Conservation (phyloP, 2,888 invertebrate genomes). For the Carcina quercana region DNA sequence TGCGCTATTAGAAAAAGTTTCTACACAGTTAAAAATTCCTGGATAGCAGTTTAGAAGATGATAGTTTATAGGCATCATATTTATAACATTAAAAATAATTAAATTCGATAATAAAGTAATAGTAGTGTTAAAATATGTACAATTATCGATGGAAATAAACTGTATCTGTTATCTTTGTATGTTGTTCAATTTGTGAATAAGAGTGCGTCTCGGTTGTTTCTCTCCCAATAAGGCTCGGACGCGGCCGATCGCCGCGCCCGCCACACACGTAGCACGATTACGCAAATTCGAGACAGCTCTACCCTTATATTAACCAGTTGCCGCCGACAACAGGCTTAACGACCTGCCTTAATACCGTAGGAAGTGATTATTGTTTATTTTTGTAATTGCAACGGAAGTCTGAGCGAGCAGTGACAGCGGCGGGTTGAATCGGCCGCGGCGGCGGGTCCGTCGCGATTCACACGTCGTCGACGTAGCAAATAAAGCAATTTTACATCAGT, state of each 20-base stretch:
- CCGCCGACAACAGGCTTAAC: constrained; percentile 42
- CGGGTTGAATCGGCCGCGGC: constrained; percentile 19
- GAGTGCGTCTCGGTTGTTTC: constrained; percentile 5
- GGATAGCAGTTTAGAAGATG: no score
- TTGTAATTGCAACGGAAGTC: constrained; percentile 64
- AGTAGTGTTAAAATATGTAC: no score
- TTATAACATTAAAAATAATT: no score
- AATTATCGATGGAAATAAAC: constrained; percentile 29
- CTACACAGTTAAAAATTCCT: no score
- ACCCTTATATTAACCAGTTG: constrained; percentile 50
- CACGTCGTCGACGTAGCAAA: constrained; percentile 43
- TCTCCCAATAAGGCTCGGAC: constrained; percentile 40
- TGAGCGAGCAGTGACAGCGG: constrained; percentile 27
- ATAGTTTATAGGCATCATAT: no score
- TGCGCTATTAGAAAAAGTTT: no score
- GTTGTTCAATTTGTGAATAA: background rate
- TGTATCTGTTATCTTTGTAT: background rate
- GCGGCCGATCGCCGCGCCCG: constrained; percentile 19
- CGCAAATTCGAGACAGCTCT: constrained; percentile 46
- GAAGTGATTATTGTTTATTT: constrained; percentile 72
- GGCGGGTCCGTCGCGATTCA: constrained; percentile 26
- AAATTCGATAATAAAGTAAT: no score
- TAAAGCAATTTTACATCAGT: constrained; percentile 46
- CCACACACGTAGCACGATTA: constrained; percentile 59
- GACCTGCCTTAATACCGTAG: constrained; percentile 48